A percentile compares a stretch with the other conserved stretches of the same genome.
These are phyloP conservation scores for Capreolus pygargus DNA, from an alignment of 2,113 vertebrate genomes.

Conservation along the genomic window DNA sequence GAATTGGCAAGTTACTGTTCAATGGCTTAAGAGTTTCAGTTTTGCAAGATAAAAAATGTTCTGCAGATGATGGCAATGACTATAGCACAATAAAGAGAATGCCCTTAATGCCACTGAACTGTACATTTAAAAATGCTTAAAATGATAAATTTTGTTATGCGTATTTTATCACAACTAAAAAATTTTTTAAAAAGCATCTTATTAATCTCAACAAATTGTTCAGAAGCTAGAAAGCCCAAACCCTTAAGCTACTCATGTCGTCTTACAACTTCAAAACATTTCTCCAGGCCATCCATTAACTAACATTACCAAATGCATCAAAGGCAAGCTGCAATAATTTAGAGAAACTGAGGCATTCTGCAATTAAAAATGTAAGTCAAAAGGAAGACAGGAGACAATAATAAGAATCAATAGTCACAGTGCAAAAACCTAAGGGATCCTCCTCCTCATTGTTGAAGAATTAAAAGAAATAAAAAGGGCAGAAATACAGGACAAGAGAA, in stretches of 20 bases:
- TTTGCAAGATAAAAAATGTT: not conserved
- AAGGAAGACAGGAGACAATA: not conserved
- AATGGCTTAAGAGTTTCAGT: not conserved
- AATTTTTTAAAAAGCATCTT: not conserved
- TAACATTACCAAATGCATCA: not conserved
- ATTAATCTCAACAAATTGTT: not conserved
- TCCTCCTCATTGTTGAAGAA: not conserved
- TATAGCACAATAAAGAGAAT: not conserved
- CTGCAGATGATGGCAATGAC: not conserved
- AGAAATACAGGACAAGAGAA: not conserved
- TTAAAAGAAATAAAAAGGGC: not conserved
- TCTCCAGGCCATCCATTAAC: not conserved
- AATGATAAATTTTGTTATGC: not conserved
- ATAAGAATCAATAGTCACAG: not conserved
- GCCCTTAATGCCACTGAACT: not conserved
- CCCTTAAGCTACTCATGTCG: not conserved
- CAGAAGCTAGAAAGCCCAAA: not conserved
- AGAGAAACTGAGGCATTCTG: not conserved
- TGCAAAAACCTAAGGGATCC: not conserved
- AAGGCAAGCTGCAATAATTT: not conserved
- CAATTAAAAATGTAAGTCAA: not conserved
- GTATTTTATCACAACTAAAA: not conserved
- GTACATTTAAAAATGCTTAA: not conserved
- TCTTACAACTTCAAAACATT: not conserved
- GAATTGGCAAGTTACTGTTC: not conserved